phyloP scores from a whole-genome alignment of 2,888 invertebrate species.

The Eupithecia subfuscata region DNA sequence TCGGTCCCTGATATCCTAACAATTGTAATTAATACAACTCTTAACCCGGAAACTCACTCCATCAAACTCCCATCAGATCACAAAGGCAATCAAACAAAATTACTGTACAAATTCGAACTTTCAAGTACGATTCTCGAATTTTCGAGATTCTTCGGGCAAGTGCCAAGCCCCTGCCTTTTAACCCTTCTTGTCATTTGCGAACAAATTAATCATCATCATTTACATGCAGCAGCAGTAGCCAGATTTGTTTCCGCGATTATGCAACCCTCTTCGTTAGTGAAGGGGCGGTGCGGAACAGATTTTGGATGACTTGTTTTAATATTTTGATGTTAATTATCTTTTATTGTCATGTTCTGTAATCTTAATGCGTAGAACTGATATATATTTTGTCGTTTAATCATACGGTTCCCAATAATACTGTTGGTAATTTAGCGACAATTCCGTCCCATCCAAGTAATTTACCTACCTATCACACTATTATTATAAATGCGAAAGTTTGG shows the following conservation, averaged over 20 bases:
- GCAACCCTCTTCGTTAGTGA: conserved; percentile 78
- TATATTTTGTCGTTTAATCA: neutral
- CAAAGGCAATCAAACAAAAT: conserved; percentile 81
- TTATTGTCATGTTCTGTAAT: conserved; percentile 45
- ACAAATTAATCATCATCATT: conserved; percentile 85
- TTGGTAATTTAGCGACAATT: neutral
- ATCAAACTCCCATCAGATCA: conserved; percentile 72
- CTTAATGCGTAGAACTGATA: neutral
- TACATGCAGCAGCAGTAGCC: conserved; percentile 82
- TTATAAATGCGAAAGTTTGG: too few species aligned
- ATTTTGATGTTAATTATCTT: conserved; percentile 63
- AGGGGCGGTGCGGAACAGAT: conserved; percentile 71
- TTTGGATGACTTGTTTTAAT: conserved; percentile 71
- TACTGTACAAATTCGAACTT: conserved; percentile 65
- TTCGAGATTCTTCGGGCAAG: conserved; percentile 73
- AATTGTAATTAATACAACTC: conserved; percentile 78
- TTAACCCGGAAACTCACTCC: conserved; percentile 78
- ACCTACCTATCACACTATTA: too few species aligned
- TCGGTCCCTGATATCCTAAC: conserved; percentile 56
- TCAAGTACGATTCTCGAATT: conserved; percentile 51
- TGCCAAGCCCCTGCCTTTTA: conserved; percentile 74
- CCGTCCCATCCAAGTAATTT: too few species aligned
- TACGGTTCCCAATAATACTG: neutral
- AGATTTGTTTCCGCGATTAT: conserved; percentile 84
- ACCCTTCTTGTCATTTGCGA: conserved; percentile 83